phyloP scores from a whole-genome alignment of 2,888 invertebrate genomes.

The Drosophila nr. fundita region DNA sequence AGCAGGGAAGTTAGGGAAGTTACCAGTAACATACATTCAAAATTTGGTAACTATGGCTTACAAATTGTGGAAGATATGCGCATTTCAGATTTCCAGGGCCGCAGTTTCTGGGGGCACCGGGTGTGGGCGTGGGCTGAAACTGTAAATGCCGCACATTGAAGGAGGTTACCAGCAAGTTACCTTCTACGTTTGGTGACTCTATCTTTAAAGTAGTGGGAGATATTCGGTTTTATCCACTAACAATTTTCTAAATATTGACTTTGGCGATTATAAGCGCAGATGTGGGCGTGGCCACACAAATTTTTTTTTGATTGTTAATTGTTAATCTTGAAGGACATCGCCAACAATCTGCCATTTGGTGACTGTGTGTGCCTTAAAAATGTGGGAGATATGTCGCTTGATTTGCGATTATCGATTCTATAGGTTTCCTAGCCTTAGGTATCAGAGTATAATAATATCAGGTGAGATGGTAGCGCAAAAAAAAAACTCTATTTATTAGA shows the following conservation, averaged over 20 bases:
- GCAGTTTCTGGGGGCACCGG: neutral
- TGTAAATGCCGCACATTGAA: neutral
- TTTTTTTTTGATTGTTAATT: neutral
- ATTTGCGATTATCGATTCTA: neutral
- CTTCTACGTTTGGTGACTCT: neutral
- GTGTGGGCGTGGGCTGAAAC: neutral
- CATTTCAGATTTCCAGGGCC: neutral
- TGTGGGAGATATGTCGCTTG: neutral
- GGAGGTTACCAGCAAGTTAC: neutral
- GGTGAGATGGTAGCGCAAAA: neutral
- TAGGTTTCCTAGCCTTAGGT: neutral
- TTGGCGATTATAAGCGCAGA: no score
- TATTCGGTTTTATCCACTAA: no score
- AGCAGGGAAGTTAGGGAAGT: neutral
- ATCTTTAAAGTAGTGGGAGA: neutral
- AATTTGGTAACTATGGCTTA: neutral
- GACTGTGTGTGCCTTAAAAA: neutral
- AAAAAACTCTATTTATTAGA: neutral
- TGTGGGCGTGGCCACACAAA: no score
- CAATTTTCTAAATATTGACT: no score
- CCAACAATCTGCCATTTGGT: neutral
- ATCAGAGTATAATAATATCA: neutral
- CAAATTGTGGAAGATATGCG: neutral
- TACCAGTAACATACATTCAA: neutral
- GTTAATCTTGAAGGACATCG: neutral